Base-by-base conservation (phyloP, 2,797 vertebrate genomes). In the Carapus acus region DNA sequence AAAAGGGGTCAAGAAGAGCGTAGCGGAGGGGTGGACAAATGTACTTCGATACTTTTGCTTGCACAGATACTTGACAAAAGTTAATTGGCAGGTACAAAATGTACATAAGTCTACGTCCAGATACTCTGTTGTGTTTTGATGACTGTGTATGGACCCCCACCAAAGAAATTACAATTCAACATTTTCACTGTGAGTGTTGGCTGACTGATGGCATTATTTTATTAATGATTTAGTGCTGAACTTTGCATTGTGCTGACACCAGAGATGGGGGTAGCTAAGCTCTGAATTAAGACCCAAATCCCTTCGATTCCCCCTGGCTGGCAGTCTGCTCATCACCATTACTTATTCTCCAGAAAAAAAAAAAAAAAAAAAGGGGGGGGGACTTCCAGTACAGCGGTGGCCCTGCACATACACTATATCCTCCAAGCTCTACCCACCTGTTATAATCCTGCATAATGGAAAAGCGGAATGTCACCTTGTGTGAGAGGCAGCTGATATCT, bases 381-480 rank as follows among this genome's bases (percentile, higher is more conserved):
- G 56, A 78, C 71, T 79, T 74, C 71, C 75, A 84, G 76, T 59
- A 62, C 75, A 78, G 76, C 77, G 69, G 76, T 37, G 31, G 65
- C 53, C 69, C 57, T 81, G 69, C 57, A 69, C 71, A 68, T 76
- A 76, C 60, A 73, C 78, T 74, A 71, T 80, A 82, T 79, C 63
- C 76, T 81, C 76, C 71, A 64, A 86, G 80, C 84, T 81, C 65
- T 79, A 75, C 75, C 85, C 86, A 85, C 85, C 85, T 87, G 82
- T 85, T 86, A 83, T 88, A 90, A 89, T 89, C 87, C 86, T 72
- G 71, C 81, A 83, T 86, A 89, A 88, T 88, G 85, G 85, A 87
- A 85, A 88, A 88, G 80, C 73, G 73, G 86, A 90, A 90, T 89
- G 88, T 90, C 89, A 90, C 88, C 88, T 89, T 88, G 87, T 87